Percentiles rank a stretch among this genome's conserved stretches.
Conservation (phyloP, 2,797 vertebrate species). For the Eutrigla gurnardus region DNA sequence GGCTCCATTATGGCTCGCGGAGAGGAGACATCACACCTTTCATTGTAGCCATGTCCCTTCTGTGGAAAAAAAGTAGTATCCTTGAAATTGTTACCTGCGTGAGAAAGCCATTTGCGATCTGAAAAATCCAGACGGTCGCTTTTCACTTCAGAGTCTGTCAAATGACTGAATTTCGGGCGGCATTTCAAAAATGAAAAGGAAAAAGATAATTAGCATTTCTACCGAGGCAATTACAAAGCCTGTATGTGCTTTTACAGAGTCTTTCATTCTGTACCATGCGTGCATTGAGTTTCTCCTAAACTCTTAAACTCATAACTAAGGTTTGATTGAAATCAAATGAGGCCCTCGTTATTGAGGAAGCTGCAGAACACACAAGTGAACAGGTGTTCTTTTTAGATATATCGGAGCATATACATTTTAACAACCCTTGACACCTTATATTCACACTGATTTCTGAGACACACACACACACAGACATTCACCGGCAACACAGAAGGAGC, state of each 20-base stretch:
- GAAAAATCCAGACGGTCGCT: conserved; percentile 64
- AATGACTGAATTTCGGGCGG: conserved; percentile 38
- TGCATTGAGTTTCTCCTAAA: conserved; percentile 35
- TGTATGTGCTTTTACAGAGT: conserved; percentile 34
- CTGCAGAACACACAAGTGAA: conserved; percentile 67
- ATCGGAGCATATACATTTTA: conserved; percentile 69
- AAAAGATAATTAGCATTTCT: conserved; percentile 68
- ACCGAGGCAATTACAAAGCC: conserved; percentile 34
- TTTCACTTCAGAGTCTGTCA: conserved; percentile 53
- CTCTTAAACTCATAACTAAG: conserved; percentile 62
- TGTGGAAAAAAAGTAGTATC: conserved; percentile 67
- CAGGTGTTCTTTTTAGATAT: conserved; percentile 79
- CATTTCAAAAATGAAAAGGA: conserved; percentile 59
- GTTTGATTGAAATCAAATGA: conserved; percentile 77
- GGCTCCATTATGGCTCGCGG: conserved; percentile 78
- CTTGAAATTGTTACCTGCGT: conserved; percentile 69
- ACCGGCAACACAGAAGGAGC: conserved; percentile 71
- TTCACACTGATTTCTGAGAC: conserved; percentile 60
- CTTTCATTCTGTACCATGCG: conserved; percentile 44
- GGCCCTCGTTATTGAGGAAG: conserved; percentile 54
- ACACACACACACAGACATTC: conserved; percentile 50
- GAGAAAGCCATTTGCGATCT: conserved; percentile 62
- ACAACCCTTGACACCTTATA: conserved; percentile 77
- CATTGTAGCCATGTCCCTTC: conserved; percentile 56
- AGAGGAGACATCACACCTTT: conserved; percentile 80